phyloP scores from a whole-genome alignment of 2,113 vertebrate genomes.

The Aplodontia rufa region DNA sequence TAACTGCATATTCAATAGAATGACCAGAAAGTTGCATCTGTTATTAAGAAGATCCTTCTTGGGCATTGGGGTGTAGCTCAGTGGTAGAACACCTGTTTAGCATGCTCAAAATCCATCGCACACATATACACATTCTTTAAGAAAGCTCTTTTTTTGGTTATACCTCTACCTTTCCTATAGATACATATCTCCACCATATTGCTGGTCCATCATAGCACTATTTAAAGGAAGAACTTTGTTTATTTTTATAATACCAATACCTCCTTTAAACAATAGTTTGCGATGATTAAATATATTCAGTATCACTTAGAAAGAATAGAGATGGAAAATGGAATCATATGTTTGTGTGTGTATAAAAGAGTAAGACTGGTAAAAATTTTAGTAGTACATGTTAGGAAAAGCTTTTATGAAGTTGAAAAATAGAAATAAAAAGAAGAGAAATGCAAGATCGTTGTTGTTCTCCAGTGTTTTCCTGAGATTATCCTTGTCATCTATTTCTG shows the following conservation, averaged over 20 bases:
- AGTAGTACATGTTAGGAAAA: not conserved
- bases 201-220: not conserved
- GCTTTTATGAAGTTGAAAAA: not conserved
- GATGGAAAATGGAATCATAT: not conserved
- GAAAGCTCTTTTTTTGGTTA: not conserved
- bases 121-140: not conserved
- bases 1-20: not conserved
- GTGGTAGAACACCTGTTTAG: not conserved
- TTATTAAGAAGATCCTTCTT: not conserved
- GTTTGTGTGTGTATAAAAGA: not conserved
- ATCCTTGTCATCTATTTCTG: not conserved
- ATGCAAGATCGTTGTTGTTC: not conserved
- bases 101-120: not conserved
- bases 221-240: not conserved
- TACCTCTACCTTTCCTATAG: not conserved
- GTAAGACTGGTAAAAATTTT: not conserved
- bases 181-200: not conserved
- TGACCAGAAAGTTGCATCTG: not conserved
- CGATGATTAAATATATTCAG: not conserved
- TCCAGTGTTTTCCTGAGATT: not conserved
- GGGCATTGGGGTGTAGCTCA: not conserved
- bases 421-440: not conserved
- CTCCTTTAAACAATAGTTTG: not conserved
- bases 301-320: not conserved
- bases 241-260: not conserved